Conservation (phyloP, 2,797 vertebrate species). For the Darevskia mixta region DNA sequence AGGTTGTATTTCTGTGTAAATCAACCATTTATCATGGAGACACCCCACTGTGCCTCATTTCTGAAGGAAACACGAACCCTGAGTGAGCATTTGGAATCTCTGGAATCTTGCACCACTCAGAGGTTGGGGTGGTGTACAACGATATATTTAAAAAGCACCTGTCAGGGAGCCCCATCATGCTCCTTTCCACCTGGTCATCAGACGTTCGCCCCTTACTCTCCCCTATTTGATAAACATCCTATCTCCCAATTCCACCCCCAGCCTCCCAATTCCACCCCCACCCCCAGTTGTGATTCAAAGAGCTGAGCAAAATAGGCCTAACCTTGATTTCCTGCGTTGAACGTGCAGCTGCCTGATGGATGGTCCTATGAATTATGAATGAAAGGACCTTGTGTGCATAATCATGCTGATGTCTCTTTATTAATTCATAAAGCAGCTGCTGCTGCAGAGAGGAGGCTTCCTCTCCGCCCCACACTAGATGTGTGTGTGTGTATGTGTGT, state of each 20-base stretch:
- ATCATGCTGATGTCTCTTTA: conserved; percentile 74
- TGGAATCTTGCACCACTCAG: too few relatives aligned
- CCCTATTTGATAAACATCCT: conserved; percentile 29
- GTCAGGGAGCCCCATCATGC: not conserved
- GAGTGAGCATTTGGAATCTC: too few relatives aligned
- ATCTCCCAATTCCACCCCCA: not conserved
- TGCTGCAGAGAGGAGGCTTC: conserved; percentile 49
- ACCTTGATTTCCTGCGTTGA: conserved; percentile 67
- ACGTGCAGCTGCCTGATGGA: conserved; percentile 70
- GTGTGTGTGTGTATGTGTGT: too few relatives aligned
- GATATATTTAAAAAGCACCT: too few relatives aligned
- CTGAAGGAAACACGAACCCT: too few relatives aligned
- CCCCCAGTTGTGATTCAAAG: conserved; percentile 32
- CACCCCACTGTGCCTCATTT: too few relatives aligned
- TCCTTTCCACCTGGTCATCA: conserved; percentile 24
- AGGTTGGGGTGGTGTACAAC: too few relatives aligned
- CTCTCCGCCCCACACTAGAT: conserved; percentile 53
- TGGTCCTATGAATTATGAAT: conserved; percentile 73
- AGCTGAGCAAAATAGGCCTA: conserved; percentile 58
- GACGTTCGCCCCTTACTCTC: not conserved
- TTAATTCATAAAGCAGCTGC: conserved; percentile 81
- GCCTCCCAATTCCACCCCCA: not conserved
- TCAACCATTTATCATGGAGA: too few relatives aligned
- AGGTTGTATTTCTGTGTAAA: too few relatives aligned
- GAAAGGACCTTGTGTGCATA: conserved; percentile 64